Evolutionary conservation across 2,888 invertebrate species (phyloP).

Genomic region (Amblyjoppa proteus): DNA sequence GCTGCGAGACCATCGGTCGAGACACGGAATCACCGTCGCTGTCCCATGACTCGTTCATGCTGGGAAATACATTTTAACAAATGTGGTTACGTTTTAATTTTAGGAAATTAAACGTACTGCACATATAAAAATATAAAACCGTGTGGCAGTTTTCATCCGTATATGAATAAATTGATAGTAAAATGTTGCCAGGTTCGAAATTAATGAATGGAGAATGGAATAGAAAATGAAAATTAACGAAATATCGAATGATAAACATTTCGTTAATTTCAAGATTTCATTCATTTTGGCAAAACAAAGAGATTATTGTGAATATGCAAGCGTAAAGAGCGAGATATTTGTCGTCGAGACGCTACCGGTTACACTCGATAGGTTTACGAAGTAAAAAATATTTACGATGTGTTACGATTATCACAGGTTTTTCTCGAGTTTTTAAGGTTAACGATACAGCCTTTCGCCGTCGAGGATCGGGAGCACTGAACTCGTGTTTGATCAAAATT

Average conservation of each 20-base stretch:
- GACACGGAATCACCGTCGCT: slow-evolving; percentile 33
- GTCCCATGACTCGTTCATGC: slow-evolving; percentile 58
- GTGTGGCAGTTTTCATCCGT: background rate
- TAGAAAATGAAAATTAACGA: background rate
- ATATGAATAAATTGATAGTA: background rate
- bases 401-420: background rate
- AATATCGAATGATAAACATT: too few species aligned
- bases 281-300: too few species aligned
- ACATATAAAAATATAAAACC: background rate
- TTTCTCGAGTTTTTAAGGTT: background rate
- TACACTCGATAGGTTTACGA: background rate
- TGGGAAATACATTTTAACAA: background rate
- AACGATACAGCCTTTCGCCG: background rate
- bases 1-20: slow-evolving; percentile 29
- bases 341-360: too few species aligned
- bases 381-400: background rate
- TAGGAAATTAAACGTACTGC: background rate
- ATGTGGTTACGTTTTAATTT: background rate
- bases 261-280: background rate
- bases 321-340: too few species aligned
- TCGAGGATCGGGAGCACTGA: too few species aligned
- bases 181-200: background rate
- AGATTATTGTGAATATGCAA: too few species aligned
- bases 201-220: background rate
- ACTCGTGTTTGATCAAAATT: background rate